A percentile compares a stretch with the other conserved stretches of the same genome.
Evolutionary conservation across 2,797 vertebrate genomes (phyloP).

Genomic region (Echiichthys vipera): DNA sequence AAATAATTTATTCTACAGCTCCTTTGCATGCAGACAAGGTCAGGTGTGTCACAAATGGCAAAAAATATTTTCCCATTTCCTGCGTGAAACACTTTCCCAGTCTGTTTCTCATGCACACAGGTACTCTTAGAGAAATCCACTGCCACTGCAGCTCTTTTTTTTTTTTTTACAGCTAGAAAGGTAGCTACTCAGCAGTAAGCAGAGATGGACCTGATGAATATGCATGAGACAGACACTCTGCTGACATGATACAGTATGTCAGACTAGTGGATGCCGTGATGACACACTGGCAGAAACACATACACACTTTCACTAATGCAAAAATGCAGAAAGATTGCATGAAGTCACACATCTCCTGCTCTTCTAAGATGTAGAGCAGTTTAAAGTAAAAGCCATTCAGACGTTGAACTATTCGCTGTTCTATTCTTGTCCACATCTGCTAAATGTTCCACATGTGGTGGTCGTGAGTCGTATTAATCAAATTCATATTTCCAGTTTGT

Average conservation of each 20-base stretch:
- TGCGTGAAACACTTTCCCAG: slow-evolving; percentile 26
- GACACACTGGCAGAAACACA: slow-evolving; percentile 34
- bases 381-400: slow-evolving; percentile 7
- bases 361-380: neutral
- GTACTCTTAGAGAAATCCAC: slow-evolving; percentile 36
- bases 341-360: neutral
- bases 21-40: slow-evolving; percentile 36
- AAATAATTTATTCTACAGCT: slow-evolving; percentile 51
- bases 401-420: slow-evolving; percentile 29
- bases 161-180: slow-evolving; percentile 50
- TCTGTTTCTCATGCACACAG: slow-evolving; percentile 30
- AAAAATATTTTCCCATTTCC: slow-evolving; percentile 4
- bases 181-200: slow-evolving; percentile 67
- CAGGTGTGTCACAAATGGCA: slow-evolving; percentile 45
- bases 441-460: slow-evolving; percentile 41
- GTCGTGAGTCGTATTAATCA: slow-evolving; percentile 48
- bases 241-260: slow-evolving; percentile 74
- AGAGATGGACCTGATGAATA: slow-evolving; percentile 72
- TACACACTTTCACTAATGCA: slow-evolving; percentile 12
- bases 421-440: slow-evolving; percentile 29
- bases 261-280: slow-evolving; percentile 49
- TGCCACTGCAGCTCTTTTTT: slow-evolving; percentile 57
- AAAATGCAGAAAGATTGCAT: slow-evolving; percentile 13
- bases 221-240: slow-evolving; percentile 72
- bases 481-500: slow-evolving; percentile 41